Evolutionary conservation across 2,113 vertebrate species (phyloP), one percentile per base, ranked within the genome.

Genomic region (Haemorhous mexicanus): DNA sequence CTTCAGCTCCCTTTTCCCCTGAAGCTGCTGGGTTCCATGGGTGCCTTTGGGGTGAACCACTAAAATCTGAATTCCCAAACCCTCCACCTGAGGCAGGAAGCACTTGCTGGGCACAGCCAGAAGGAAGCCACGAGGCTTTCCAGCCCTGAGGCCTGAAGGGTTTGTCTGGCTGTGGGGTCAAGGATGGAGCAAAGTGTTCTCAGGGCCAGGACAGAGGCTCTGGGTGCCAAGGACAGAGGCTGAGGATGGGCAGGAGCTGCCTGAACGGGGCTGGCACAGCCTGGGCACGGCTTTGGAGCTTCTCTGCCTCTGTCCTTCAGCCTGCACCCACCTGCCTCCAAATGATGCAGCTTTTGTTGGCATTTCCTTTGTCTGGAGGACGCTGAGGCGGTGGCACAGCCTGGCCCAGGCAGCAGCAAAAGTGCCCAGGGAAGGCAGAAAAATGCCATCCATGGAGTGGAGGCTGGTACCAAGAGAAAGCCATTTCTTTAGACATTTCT

Each of bases 11-110:
- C 5, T 66, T 22, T 30, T 19, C 26, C 16, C 20, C 11, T 1
- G 27, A 27, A 27, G 11, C 18, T 10, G 9, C n/a, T 44, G 11
- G 32, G 16, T 62, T 30, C 8, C 0, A 0, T 0, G 1, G n/a
- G 11, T 2, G 1, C 53, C 59, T 63, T 76, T 73, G 20, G 35
- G 53, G 19, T 16, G 37, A 56, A 11, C 22, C 4, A 1, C 30
- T 27, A 20, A 52, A 61, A 39, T 3, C 33, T 5, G 19, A 66
- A 23, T 35, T 16, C 1, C 39, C 35, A 33, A 74, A 74, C 26
- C 10, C 33, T 52, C 28, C 35, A 8, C 28, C 13, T 13, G 11
- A 52, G 58, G 14, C 4, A 44, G 72, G 53, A 55, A 62, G 16
- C 2, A 11, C 9, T 8, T 2, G 14, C 37, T 50, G 73, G 35